Percentiles rank a stretch among this genome's conserved stretches.
Conservation (phyloP, 35 echinoderm and acorn worm genomes). For the Holothuria glaberrima region DNA sequence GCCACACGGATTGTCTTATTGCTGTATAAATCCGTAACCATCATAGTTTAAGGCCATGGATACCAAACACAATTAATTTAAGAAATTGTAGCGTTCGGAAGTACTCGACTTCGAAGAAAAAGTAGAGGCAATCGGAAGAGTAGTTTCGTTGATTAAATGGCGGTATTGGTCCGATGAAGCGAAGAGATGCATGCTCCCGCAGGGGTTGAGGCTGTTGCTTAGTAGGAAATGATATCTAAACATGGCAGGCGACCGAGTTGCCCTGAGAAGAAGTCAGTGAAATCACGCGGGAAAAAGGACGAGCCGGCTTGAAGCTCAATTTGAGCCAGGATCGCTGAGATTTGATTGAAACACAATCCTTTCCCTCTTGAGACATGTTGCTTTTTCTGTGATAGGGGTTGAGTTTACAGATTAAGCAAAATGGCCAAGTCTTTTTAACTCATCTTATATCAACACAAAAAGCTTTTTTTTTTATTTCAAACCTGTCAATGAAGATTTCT, state of each 20-base stretch:
- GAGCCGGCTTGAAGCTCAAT: slow-evolving; percentile 34
- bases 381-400: not conserved
- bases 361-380: slow-evolving; percentile 38
- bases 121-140: slow-evolving; percentile 29
- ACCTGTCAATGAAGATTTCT: no score
- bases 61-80: slow-evolving; percentile 51
- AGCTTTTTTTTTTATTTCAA: not conserved
- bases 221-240: slow-evolving; percentile 51
- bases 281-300: slow-evolving; percentile 46
- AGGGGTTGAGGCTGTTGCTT: slow-evolving; percentile 41
- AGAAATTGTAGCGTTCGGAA: slow-evolving; percentile 54
- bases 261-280: slow-evolving; percentile 36
- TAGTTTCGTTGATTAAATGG: slow-evolving; percentile 45
- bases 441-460: slow-evolving; percentile 33
- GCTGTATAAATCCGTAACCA: slow-evolving; percentile 45
- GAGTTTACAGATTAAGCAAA: slow-evolving; percentile 22
- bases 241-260: slow-evolving; percentile 44
- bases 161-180: slow-evolving; percentile 42
- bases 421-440: slow-evolving; percentile 13
- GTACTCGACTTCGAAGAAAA: slow-evolving; percentile 22
- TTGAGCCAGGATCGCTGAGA: slow-evolving; percentile 17
- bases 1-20: slow-evolving; percentile 50
- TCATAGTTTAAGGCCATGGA: slow-evolving; percentile 56
- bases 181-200: slow-evolving; percentile 40
- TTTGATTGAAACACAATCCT: slow-evolving; percentile 43